Percentiles rank a stretch among this genome's conserved stretches.
Evolutionary conservation across 2,888 invertebrate species (phyloP).

Genomic region (Scrobipalpa atriplicella): DNA sequence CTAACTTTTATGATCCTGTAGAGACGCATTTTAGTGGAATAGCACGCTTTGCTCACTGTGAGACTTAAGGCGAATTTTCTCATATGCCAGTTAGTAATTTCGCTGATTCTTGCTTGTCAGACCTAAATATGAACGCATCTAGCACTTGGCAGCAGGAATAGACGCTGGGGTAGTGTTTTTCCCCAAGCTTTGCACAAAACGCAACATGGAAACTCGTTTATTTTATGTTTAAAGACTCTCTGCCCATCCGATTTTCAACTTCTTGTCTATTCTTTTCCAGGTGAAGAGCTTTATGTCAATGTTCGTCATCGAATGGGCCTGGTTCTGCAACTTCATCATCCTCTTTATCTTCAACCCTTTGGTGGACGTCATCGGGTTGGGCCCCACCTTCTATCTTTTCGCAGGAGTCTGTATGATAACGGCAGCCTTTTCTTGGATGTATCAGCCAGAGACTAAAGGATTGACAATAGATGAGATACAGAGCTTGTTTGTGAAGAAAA

Average conservation of each 20-base stretch:
- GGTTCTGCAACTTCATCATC: constrained; percentile 54
- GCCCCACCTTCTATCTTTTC: constrained; percentile 59
- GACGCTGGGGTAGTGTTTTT: too few relatives aligned
- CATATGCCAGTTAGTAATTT: too few relatives aligned
- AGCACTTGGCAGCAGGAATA: too few relatives aligned
- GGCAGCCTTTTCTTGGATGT: constrained; percentile 45
- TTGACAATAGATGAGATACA: constrained; percentile 58
- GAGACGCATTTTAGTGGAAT: too few relatives aligned
- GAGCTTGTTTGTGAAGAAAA: constrained; percentile 41
- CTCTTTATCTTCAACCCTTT: constrained; percentile 58
- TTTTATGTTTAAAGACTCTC: too few relatives aligned
- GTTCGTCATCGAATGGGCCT: constrained; percentile 57
- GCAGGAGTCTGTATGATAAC: constrained; percentile 46
- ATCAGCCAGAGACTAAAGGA: constrained; percentile 60
- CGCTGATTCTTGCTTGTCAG: too few relatives aligned
- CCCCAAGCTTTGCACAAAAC: too few relatives aligned
- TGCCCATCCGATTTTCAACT: not conserved
- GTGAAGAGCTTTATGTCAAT: constrained; percentile 55
- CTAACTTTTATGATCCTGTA: too few relatives aligned
- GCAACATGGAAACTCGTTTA: too few relatives aligned
- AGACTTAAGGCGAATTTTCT: too few relatives aligned
- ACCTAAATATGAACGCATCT: too few relatives aligned
- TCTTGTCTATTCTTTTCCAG: constrained; percentile 47
- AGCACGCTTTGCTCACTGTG: too few relatives aligned
- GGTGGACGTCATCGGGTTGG: constrained; percentile 48